Evolutionary conservation across 2,888 invertebrate species (phyloP).

Genomic region (Poecilus cupreus): DNA sequence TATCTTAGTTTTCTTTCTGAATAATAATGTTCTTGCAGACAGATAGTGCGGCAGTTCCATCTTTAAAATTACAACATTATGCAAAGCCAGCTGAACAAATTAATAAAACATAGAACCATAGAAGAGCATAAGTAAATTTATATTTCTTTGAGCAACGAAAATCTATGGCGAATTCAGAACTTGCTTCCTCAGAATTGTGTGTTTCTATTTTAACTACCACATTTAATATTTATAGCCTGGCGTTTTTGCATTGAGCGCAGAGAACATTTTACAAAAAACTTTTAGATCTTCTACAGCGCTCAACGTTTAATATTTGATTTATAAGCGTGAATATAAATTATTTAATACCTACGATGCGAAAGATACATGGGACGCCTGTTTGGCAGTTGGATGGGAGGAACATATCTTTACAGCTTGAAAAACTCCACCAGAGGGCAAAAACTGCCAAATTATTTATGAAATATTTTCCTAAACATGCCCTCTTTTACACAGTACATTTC

Average conservation of each 20-base stretch:
- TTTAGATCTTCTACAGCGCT: neutral
- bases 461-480: constrained; percentile 8
- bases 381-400: constrained; percentile 10
- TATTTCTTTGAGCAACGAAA: neutral
- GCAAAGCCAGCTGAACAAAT: neutral
- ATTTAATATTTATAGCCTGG: neutral
- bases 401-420: neutral
- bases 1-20: too few relatives aligned
- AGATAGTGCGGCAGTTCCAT: too few relatives aligned
- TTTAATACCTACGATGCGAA: constrained; percentile 17
- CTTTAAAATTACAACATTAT: neutral
- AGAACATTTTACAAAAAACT: constrained; percentile 14
- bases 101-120: neutral
- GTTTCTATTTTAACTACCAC: constrained; percentile 2
- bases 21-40: too few relatives aligned
- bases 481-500: neutral
- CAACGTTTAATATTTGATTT: constrained; percentile 24
- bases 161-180: neutral
- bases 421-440: constrained; percentile 18
- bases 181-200: neutral
- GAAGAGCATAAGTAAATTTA: neutral
- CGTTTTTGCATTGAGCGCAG: neutral
- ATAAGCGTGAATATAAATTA: constrained; percentile 36
- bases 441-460: constrained; percentile 27
- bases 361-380: constrained; percentile 5